A percentile compares a stretch with the other conserved stretches of the same genome.
phyloP scores from a whole-genome alignment of 2,888 invertebrate genomes.

The Stenotaenia linearis region DNA sequence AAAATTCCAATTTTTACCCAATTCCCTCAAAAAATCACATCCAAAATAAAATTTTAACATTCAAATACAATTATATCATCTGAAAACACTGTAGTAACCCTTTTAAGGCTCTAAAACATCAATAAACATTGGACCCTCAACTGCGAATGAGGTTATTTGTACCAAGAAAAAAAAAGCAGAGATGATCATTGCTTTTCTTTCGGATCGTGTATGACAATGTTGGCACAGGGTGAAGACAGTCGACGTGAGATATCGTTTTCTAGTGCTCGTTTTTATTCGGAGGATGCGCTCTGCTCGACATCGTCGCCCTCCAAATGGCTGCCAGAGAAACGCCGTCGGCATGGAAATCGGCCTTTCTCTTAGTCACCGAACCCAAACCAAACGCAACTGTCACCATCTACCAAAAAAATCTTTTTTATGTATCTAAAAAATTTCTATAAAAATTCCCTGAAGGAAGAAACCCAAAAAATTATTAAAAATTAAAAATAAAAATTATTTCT shows the following conservation, averaged over 20 bases:
- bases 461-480: background rate
- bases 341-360: background rate
- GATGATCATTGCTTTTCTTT: background rate
- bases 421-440: too few species aligned
- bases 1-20: too few species aligned
- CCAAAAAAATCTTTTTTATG: background rate
- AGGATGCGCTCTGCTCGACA: background rate
- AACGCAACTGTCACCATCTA: background rate
- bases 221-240: conserved; percentile 5
- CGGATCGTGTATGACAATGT: background rate
- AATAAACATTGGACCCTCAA: background rate
- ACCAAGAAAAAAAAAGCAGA: background rate
- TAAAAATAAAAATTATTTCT: background rate
- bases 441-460: too few species aligned
- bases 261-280: background rate
- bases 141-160: background rate
- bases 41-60: too few species aligned
- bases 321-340: background rate
- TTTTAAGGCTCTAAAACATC: too few species aligned
- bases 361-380: background rate
- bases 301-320: conserved; percentile 9
- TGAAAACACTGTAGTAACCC: too few species aligned
- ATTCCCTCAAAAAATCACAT: too few species aligned
- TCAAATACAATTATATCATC: too few species aligned
- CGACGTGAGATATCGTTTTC: background rate